Percentiles rank a stretch among this genome's conserved stretches.
These are phyloP conservation scores for Toxotes lorentzi DNA, from an alignment of 2,797 vertebrate genomes.

Conservation along the genomic window DNA sequence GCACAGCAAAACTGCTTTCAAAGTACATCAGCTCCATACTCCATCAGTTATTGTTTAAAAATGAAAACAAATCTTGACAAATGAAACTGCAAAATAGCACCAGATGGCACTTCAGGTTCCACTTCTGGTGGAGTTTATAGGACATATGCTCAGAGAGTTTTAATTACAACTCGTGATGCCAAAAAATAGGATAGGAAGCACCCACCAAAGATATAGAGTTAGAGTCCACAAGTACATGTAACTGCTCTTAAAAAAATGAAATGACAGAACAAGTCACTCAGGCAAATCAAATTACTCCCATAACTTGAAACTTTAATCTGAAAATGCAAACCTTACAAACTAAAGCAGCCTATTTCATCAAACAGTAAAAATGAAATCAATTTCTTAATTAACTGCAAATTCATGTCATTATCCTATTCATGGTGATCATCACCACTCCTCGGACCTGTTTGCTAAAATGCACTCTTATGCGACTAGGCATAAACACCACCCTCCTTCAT, in stretches of 20 bases:
- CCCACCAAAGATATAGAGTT: not conserved
- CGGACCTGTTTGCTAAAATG: conserved; percentile 10
- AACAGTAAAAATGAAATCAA: not conserved
- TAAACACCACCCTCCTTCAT: conserved; percentile 13
- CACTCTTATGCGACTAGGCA: not conserved
- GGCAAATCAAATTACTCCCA: conserved; percentile 2
- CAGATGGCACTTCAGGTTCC: not conserved
- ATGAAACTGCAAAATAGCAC: not conserved
- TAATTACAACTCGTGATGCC: not conserved
- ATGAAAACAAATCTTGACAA: conserved; percentile 4
- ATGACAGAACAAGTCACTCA: not conserved
- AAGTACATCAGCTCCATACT: not conserved
- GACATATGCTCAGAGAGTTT: not conserved
- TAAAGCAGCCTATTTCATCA: not conserved
- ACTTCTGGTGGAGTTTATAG: not conserved
- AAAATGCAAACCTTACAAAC: conserved; percentile 14
- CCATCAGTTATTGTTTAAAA: conserved; percentile 23
- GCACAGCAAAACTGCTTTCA: not conserved
- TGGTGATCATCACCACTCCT: conserved; percentile 6
- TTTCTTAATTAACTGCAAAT: conserved; percentile 14
- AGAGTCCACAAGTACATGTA: not conserved
- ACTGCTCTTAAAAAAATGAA: not conserved
- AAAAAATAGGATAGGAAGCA: not conserved
- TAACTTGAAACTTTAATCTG: not conserved
- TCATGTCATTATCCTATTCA: conserved; percentile 17